These are phyloP conservation scores for Actenoides lindsayi DNA, from an alignment of 2,113 vertebrate species.

Conservation along the genomic window DNA sequence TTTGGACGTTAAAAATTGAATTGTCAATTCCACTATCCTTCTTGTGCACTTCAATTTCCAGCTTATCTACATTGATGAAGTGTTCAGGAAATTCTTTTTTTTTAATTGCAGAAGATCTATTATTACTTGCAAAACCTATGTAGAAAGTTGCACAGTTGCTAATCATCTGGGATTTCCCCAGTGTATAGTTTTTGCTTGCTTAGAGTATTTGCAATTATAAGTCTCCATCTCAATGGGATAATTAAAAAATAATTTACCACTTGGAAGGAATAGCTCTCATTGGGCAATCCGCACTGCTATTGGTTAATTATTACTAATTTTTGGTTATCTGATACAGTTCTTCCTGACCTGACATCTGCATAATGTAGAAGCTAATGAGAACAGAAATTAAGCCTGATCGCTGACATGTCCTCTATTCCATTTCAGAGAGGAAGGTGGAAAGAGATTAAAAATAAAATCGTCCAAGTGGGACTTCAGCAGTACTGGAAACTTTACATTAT, in stretches of 20 bases:
- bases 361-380: constrained; percentile 62
- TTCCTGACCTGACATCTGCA: constrained; percentile 63
- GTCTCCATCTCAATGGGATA: constrained; percentile 41
- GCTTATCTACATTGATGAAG: neutral
- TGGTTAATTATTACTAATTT: constrained; percentile 63
- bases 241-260: constrained; percentile 66
- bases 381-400: constrained; percentile 48
- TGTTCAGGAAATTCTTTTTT: neutral
- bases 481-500: neutral
- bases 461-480: neutral
- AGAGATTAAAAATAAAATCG: constrained; percentile 36
- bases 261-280: constrained; percentile 47
- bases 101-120: constrained; percentile 5
- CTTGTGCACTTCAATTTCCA: neutral
- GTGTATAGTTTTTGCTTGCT: constrained; percentile 41
- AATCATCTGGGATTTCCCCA: constrained; percentile 34
- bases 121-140: constrained; percentile 25
- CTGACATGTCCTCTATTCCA: constrained; percentile 2
- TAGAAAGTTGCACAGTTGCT: constrained; percentile 46
- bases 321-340: constrained; percentile 37
- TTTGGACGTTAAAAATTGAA: constrained; percentile 31
- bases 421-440: neutral
- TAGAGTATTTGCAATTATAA: constrained; percentile 56
- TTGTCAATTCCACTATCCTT: constrained; percentile 38
- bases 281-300: constrained; percentile 31